Percentiles rank a stretch among this genome's conserved stretches.
phyloP scores from a whole-genome alignment of 2,113 vertebrate species.

The Hydrolagus affinis region DNA sequence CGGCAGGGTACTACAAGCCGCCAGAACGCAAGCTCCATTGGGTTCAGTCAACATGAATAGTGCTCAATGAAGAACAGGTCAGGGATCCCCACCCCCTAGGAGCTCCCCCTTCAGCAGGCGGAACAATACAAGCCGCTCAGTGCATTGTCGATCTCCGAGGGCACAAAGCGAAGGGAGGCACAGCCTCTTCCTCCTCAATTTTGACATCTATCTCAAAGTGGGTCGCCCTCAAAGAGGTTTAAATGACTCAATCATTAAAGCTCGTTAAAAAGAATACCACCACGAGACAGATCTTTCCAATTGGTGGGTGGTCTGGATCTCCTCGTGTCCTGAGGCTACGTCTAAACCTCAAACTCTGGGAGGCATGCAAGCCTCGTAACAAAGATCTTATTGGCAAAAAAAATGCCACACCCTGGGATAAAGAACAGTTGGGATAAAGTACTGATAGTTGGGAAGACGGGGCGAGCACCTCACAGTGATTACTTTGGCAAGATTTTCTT shows the following conservation, averaged over 20 bases:
- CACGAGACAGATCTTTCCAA: background rate
- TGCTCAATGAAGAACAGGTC: slow-evolving; percentile 14
- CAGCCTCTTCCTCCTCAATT: background rate
- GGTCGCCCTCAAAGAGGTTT: background rate
- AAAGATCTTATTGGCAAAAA: background rate
- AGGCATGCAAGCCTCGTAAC: too few relatives aligned
- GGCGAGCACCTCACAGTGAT: background rate
- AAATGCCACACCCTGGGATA: background rate
- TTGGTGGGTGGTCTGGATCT: background rate
- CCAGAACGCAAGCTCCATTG: background rate
- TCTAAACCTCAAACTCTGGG: background rate
- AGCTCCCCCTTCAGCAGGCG: background rate
- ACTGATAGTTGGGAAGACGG: background rate
- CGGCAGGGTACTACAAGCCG: background rate
- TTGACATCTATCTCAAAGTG: background rate
- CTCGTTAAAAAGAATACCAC: background rate
- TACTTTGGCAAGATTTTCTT: background rate
- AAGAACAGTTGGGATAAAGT: background rate
- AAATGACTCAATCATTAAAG: background rate
- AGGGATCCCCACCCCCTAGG: background rate
- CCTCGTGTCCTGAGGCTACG: too few relatives aligned
- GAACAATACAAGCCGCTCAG: background rate
- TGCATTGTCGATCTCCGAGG: background rate
- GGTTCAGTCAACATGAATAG: background rate
- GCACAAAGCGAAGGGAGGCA: background rate